Evolutionary conservation across 1,140 invertebrate genomes (phyloP).

Genomic region (Drosophila nasuta): DNA sequence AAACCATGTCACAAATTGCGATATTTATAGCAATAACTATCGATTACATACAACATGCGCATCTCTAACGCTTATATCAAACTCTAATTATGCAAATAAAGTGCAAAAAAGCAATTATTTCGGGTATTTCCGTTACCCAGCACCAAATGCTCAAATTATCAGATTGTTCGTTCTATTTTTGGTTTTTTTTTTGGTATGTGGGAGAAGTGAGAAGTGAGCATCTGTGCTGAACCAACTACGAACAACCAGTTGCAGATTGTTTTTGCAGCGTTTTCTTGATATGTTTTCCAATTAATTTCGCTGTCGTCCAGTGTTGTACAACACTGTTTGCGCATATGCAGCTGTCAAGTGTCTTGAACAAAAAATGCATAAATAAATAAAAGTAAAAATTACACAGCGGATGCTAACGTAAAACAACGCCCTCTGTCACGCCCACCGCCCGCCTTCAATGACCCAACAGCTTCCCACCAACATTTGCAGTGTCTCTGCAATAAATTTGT

Average conservation of each 20-base stretch:
- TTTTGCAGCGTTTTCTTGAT: slow-evolving; percentile 32
- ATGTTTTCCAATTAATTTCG: slow-evolving; percentile 68
- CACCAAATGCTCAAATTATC: slow-evolving; percentile 66
- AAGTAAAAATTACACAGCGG: slow-evolving; percentile 30
- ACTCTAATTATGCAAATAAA: slow-evolving; percentile 69
- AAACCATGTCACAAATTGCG: slow-evolving; percentile 6
- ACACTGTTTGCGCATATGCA: slow-evolving; percentile 34
- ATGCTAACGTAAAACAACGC: slow-evolving; percentile 3
- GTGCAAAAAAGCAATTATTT: slow-evolving; percentile 73
- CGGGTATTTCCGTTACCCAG: slow-evolving; percentile 38
- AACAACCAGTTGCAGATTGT: slow-evolving; percentile 12
- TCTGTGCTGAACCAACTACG: not conserved
- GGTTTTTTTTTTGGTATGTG: not conserved
- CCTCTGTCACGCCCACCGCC: not conserved
- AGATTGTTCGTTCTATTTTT: slow-evolving; percentile 36
- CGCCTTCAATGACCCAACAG: not conserved
- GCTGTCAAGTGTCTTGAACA: slow-evolving; percentile 38
- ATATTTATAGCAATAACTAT: not conserved
- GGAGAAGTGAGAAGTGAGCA: not conserved
- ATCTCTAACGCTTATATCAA: slow-evolving; percentile 53
- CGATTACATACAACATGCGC: not conserved
- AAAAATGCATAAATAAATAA: slow-evolving; percentile 13
- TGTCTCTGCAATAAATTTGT: slow-evolving; percentile 62
- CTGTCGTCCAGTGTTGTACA: slow-evolving; percentile 46
- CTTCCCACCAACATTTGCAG: not conserved